A percentile compares a stretch with the other conserved stretches of the same genome.
These are phyloP conservation scores for Oriolus oriolus DNA, from an alignment of 2,113 vertebrate genomes.

Conservation along the genomic window DNA sequence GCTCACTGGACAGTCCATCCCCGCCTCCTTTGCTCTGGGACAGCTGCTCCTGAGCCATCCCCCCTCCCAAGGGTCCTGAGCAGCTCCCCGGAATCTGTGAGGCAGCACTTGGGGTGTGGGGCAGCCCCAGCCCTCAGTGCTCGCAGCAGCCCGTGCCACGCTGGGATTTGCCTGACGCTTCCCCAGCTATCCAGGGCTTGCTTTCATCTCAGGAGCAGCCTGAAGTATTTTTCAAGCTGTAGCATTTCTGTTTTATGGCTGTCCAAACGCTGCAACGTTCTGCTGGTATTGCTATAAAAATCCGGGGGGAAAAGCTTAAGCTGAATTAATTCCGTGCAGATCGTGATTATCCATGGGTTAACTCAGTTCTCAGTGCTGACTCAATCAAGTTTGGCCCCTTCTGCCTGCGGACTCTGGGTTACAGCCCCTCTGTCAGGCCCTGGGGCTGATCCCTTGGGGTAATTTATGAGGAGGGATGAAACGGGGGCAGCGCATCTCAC, in stretches of 20 bases:
- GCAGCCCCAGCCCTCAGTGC: neutral
- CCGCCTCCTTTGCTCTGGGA: neutral
- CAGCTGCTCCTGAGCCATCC: neutral
- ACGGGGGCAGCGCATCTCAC: neutral
- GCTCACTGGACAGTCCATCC: neutral
- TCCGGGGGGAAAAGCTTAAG: neutral
- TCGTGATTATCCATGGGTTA: neutral
- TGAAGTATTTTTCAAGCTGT: slow-evolving; percentile 39
- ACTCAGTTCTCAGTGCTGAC: neutral
- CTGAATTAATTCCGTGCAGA: neutral
- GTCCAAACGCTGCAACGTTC: neutral
- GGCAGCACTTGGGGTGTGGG: neutral
- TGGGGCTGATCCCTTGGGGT: neutral
- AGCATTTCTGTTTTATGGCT: neutral
- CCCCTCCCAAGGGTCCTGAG: neutral
- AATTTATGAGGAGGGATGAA: neutral
- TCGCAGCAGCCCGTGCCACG: neutral
- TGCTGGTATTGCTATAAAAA: neutral
- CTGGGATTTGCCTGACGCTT: slow-evolving; percentile 17
- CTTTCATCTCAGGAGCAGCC: slow-evolving; percentile 42
- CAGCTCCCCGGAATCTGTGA: neutral
- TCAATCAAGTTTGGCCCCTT: neutral
- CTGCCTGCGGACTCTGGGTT: neutral
- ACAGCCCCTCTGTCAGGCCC: neutral
- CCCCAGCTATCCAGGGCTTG: neutral